Evolutionary conservation across 2,113 vertebrate genomes (phyloP), one percentile per base, ranked within the genome.

Genomic region (Ictidomys tridecemlineatus): DNA sequence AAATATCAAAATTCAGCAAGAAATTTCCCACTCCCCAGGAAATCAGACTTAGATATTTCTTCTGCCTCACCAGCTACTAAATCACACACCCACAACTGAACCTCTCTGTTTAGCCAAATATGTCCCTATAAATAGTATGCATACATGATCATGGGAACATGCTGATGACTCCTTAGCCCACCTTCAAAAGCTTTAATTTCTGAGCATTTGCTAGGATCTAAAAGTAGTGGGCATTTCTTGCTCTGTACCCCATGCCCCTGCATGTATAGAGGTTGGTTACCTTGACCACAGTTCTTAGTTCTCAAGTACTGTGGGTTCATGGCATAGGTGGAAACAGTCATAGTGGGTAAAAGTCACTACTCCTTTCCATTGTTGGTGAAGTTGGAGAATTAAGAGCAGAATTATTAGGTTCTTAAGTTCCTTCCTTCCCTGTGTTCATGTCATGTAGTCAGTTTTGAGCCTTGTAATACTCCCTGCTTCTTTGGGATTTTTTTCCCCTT

Each of bases 1-100:
- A 94, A 94, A 89, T 93, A 65, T 96, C 92, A 96, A 8, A 69
- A 85, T 63, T 74, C 14, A n/a, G 13, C 69, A 39, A 79, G 61
- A 78, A 84, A 80, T 74, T 84, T 95, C 89, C 28, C 91, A 51
- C 65, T 96, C 72, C 22, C 58, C 51, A 73, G 63, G 48, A 89
- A 90, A 72, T 48, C 86, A 63, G 83, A 70, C 70, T 48, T 67
- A 65, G 34, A 10, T 89, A 53, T 95, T 93, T 92, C 67, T 96
- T 85, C 58, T 84, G n/a, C 30, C 28, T 84, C 58, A 85, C 37
- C 30, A 77, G 34, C 42, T 51, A n/a, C 45, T 91, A 53, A 91
- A 10, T 89, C 37, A 76, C 51, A n/a, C 79, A 77, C 53, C 73
- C 56, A 58, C 56, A 90, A 91, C 37, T 65, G 39, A 92, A 61